phyloP scores from a whole-genome alignment of 2,113 vertebrate genomes.

The Trochalopteron elliotii region DNA sequence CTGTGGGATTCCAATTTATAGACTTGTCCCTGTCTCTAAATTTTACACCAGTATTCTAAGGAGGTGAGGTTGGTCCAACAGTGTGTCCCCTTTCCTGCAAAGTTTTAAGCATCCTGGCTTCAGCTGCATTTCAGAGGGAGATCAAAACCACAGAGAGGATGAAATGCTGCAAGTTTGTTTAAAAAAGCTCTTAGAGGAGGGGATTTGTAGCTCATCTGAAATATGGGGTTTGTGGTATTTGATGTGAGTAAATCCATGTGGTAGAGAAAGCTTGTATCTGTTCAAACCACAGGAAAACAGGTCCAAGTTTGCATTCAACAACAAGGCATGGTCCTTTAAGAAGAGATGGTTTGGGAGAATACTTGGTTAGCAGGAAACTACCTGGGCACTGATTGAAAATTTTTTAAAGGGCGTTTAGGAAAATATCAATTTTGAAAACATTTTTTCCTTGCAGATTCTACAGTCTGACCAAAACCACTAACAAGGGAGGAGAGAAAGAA shows the following conservation, averaged over 20 bases:
- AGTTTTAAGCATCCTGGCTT: neutral
- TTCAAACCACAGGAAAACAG: neutral
- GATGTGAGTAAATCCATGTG: neutral
- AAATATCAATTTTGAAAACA: neutral
- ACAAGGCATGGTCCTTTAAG: neutral
- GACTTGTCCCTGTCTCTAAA: neutral
- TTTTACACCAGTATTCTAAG: neutral
- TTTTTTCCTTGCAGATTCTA: slow-evolving; percentile 22
- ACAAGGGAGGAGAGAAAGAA: neutral
- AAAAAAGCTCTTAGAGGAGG: neutral
- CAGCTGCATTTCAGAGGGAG: neutral
- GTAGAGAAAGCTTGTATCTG: neutral
- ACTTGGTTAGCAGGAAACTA: neutral
- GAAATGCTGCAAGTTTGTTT: neutral
- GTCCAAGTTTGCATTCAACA: neutral
- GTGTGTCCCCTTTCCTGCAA: neutral
- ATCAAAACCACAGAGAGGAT: neutral
- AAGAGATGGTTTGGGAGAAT: neutral
- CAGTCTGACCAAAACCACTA: slow-evolving; percentile 18
- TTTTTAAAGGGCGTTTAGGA: neutral
- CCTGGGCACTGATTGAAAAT: neutral
- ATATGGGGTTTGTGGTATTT: neutral
- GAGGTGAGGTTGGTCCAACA: neutral
- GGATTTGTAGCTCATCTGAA: neutral
- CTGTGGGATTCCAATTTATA: neutral